Evolutionary conservation across 1,140 invertebrate genomes (phyloP), one percentile per base, ranked within the genome.

Genomic region (Latrodectus geometricus): DNA sequence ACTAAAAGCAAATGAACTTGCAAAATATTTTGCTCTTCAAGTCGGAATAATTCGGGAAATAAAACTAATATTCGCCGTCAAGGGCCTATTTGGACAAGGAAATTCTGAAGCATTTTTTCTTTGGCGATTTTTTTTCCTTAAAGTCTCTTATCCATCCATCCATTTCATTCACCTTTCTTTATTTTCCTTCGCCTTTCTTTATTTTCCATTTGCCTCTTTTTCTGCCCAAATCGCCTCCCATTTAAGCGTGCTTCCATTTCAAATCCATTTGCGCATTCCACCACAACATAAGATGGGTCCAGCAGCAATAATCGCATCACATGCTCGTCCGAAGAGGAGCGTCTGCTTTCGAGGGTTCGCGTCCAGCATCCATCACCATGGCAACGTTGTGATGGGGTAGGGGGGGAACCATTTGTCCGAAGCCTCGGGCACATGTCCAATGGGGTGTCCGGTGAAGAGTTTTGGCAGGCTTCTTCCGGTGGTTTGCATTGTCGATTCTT

Each of bases 401-500:
- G 2, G 2, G 54, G 66, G 52, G 23, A 68, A 35, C 78, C 49
- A 80, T 80, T 80, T 82, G 54, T 73, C 23, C 21, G n/a, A 70
- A 66, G 78, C 17, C 78, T 79, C 78, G 68, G 69, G 80, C 80
- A 82, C 21, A 48, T 20, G 70, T 83, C 80, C 80, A 83, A 83
- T 83, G 70, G 72, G 52, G 52, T 74, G 69, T 73, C 80, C 80
- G 54, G 23, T 11, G 80, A 74, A 72, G 23, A 74, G 56, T 83
- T 83, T 83, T 83, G 80, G 80, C 80, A 83, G 54, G 52, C 70
- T 83, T 61, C 35, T 83, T 83, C 80, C 70, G 80, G 80, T 65
- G 80, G 70, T 61, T 83, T 81, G n/a, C 8, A 21, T 11, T 66
- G 49, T 56, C 48, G 50, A 72, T 56, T 70, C 23, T 81, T 56